phyloP scores from a whole-genome alignment of 2,888 invertebrate genomes.

The Acleris emargana region DNA sequence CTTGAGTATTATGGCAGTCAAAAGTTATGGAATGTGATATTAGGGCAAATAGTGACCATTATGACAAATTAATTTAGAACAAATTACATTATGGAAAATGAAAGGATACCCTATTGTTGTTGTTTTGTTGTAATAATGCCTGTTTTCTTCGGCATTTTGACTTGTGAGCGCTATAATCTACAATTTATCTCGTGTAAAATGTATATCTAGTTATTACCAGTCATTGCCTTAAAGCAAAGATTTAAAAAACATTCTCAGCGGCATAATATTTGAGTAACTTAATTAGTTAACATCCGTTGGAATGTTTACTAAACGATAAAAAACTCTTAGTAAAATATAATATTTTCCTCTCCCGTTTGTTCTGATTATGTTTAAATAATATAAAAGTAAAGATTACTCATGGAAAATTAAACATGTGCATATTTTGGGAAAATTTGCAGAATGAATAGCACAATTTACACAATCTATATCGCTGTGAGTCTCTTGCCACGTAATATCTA shows the following conservation, averaged over 20 bases:
- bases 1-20: too few species aligned
- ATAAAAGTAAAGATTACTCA: slow-evolving; percentile 4
- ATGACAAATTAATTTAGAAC: too few species aligned
- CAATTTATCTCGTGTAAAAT: background rate
- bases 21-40: too few species aligned
- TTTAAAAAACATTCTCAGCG: slow-evolving; percentile 6
- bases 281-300: slow-evolving; percentile 17
- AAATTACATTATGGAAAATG: too few species aligned
- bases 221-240: background rate
- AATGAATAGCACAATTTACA: too few species aligned
- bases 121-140: background rate
- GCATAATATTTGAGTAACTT: slow-evolving; percentile 13
- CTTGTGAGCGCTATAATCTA: background rate
- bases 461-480: too few species aligned
- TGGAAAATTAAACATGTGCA: slow-evolving; percentile 15
- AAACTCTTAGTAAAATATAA: slow-evolving; percentile 14
- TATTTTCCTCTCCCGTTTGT: slow-evolving; percentile 7
- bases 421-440: slow-evolving; percentile 7
- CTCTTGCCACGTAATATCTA: too few species aligned
- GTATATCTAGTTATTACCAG: slow-evolving; percentile 9
- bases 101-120: too few species aligned
- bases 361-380: slow-evolving; percentile 9
- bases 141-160: background rate
- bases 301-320: slow-evolving; percentile 11
- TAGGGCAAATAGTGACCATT: too few species aligned